Percentiles rank a stretch among this genome's conserved stretches.
These are phyloP conservation scores for Amblyteles armatorius DNA, from an alignment of 2,888 invertebrate species.

Conservation along the genomic window DNA sequence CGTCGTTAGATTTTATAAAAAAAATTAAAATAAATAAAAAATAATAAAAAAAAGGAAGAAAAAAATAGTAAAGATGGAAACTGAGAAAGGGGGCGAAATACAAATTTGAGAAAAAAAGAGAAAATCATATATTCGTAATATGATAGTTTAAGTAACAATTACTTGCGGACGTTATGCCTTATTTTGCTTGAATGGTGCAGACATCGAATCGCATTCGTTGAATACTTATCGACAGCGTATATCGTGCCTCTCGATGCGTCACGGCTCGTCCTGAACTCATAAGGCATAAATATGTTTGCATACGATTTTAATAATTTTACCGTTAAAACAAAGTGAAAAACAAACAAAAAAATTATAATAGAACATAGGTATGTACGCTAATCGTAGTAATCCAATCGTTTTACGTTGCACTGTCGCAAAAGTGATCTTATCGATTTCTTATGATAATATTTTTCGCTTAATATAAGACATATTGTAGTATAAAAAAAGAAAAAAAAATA, in stretches of 20 bases:
- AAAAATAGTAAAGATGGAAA: slow-evolving; percentile 70
- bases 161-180: slow-evolving; percentile 76
- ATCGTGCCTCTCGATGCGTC: not conserved
- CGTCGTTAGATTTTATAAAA: slow-evolving; percentile 78
- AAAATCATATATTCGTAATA: slow-evolving; percentile 67
- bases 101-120: slow-evolving; percentile 66
- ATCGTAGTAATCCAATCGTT: slow-evolving; percentile 43
- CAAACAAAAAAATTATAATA: slow-evolving; percentile 15
- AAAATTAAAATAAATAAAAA: slow-evolving; percentile 71
- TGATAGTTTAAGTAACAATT: slow-evolving; percentile 69
- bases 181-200: slow-evolving; percentile 77
- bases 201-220: slow-evolving; percentile 60
- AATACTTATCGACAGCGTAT: not conserved
- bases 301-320: slow-evolving; percentile 42
- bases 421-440: slow-evolving; percentile 63
- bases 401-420: slow-evolving; percentile 70
- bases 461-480: slow-evolving; percentile 74
- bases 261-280: slow-evolving; percentile 15
- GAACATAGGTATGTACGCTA: slow-evolving; percentile 26
- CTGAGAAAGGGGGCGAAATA: slow-evolving; percentile 72
- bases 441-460: slow-evolving; percentile 67
- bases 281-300: slow-evolving; percentile 17
- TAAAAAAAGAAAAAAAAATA: slow-evolving; percentile 68
- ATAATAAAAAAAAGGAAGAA: slow-evolving; percentile 70
- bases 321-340: not conserved